Evolutionary conservation across 2,888 invertebrate species (phyloP).

Genomic region (Cremastobaeus sp.): DNA sequence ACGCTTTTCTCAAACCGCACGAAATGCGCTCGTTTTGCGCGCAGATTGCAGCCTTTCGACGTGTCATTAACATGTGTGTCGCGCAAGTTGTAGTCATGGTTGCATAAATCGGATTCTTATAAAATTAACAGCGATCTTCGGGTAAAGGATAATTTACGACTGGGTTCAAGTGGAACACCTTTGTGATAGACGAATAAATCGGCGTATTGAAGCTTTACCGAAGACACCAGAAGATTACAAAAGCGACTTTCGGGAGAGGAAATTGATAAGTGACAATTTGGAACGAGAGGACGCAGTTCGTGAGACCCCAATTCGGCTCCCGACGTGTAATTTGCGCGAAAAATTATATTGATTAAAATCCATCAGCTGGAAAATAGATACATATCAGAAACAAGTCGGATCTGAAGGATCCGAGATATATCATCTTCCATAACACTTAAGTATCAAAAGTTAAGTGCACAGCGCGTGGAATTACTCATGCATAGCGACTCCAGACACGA

Average conservation of each 20-base stretch:
- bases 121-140: too few relatives aligned
- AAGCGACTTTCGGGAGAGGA: too few relatives aligned
- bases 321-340: too few relatives aligned
- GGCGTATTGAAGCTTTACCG: too few relatives aligned
- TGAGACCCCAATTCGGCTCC: too few relatives aligned
- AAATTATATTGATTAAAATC: constrained; percentile 11
- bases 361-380: constrained; percentile 17
- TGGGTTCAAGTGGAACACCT: too few relatives aligned
- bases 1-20: neutral
- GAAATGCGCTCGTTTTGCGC: neutral
- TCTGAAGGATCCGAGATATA: constrained; percentile 41
- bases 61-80: constrained; percentile 24
- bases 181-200: too few relatives aligned
- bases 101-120: constrained; percentile 27
- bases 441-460: constrained; percentile 43
- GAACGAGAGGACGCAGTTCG: too few relatives aligned
- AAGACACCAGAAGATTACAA: too few relatives aligned
- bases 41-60: constrained; percentile 12
- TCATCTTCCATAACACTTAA: constrained; percentile 36
- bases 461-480: constrained; percentile 41
- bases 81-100: too few relatives aligned
- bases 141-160: too few relatives aligned
- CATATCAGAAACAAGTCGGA: constrained; percentile 9
- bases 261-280: too few relatives aligned
- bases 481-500: constrained; percentile 46